phyloP scores from a whole-genome alignment of 2,113 vertebrate species.

The human region DNA sequence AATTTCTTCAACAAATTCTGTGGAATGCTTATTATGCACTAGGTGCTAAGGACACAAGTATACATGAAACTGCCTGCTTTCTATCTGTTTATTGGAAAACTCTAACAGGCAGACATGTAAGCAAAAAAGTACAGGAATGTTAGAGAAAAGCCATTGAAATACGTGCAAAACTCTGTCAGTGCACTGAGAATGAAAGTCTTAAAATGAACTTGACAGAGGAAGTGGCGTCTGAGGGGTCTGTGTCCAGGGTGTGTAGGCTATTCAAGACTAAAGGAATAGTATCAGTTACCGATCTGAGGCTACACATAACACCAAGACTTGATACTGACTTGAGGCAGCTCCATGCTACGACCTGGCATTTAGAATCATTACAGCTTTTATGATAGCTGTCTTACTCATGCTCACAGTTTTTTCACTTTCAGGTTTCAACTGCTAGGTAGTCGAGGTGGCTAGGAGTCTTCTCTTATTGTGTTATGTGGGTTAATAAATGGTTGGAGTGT shows the following conservation, averaged over 20 bases:
- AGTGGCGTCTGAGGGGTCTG: not conserved
- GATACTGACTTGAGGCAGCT: not conserved
- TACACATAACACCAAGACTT: not conserved
- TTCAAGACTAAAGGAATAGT: not conserved
- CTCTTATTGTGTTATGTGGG: not conserved
- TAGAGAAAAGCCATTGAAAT: not conserved
- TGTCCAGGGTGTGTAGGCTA: rapidly evolving
- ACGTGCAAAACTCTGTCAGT: not conserved
- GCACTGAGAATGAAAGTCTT: not conserved
- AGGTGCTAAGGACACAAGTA: not conserved
- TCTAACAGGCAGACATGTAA: not conserved
- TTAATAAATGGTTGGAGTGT: conserved; percentile 18
- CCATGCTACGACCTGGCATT: not conserved
- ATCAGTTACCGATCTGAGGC: not conserved
- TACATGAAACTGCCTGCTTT: not conserved
- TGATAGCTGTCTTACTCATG: not conserved
- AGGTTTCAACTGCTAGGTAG: not conserved
- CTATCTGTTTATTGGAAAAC: not conserved
- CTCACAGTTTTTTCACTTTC: not conserved
- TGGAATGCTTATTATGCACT: not conserved
- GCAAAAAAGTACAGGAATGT: not conserved
- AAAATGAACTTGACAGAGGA: not conserved
- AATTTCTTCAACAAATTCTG: not conserved
- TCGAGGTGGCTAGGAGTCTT: not conserved
- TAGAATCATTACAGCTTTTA: not conserved